phyloP scores from a whole-genome alignment of 2,888 invertebrate genomes.

The Limnephilus auricula region DNA sequence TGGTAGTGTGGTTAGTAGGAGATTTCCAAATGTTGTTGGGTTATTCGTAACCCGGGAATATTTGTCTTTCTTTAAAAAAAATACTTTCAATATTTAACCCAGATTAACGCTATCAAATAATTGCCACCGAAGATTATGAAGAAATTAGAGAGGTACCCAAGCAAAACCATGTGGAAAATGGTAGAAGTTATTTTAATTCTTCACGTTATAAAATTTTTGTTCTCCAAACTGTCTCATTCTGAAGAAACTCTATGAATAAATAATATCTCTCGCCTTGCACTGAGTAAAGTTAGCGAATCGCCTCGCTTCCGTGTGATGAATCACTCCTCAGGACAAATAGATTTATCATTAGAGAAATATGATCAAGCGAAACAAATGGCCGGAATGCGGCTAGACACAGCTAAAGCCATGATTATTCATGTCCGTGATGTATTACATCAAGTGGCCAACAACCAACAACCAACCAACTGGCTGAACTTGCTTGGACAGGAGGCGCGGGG shows the following conservation, averaged over 20 bases:
- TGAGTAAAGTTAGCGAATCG: not conserved
- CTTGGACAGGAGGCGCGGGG: not conserved
- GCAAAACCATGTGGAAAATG: too few species aligned
- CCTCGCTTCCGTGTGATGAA: slow-evolving; percentile 17
- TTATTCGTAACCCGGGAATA: too few species aligned
- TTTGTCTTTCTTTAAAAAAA: too few species aligned
- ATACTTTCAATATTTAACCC: too few species aligned
- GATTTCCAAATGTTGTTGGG: too few species aligned
- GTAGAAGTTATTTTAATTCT: not conserved
- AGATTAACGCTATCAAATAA: too few species aligned
- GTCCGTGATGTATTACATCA: not conserved
- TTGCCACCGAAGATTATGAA: too few species aligned
- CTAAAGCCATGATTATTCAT: not conserved
- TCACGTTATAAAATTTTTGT: too few species aligned
- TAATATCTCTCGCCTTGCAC: not conserved
- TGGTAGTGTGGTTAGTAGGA: too few species aligned
- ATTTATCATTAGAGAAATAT: slow-evolving; percentile 34
- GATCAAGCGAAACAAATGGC: slow-evolving; percentile 11
- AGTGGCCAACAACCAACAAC: not conserved
- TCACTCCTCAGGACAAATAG: slow-evolving; percentile 14
- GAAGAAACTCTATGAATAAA: not conserved
- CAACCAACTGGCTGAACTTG: slow-evolving; percentile 9
- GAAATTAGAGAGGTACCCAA: too few species aligned
- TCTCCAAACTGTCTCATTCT: too few species aligned
- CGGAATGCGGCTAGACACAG: slow-evolving; percentile 2